phyloP scores from a whole-genome alignment of 2,888 invertebrate species.

The Ligdia adustata region DNA sequence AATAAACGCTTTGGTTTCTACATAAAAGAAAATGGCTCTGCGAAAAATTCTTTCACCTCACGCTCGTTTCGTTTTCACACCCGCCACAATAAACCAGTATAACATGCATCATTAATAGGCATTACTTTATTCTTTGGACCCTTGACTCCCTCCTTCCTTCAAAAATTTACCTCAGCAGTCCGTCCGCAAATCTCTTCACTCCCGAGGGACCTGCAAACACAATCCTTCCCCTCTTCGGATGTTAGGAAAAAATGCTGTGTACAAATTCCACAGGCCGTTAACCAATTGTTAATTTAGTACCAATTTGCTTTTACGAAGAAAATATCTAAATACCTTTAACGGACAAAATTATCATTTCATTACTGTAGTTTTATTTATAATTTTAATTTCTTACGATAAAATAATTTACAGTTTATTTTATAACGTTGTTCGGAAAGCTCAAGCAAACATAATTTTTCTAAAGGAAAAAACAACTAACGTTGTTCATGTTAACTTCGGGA shows the following conservation, averaged over 20 bases:
- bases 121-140: constrained; percentile 17
- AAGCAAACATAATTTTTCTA: no score
- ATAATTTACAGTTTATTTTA: no score
- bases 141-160: constrained; percentile 12
- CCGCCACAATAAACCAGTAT: background rate
- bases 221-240: constrained; percentile 16
- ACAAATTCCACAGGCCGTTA: constrained; percentile 11
- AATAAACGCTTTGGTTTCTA: no score
- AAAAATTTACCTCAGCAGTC: constrained; percentile 15
- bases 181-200: constrained; percentile 13
- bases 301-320: no score
- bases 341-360: no score
- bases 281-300: background rate
- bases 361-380: no score
- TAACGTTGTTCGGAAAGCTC: no score
- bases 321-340: no score
- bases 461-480: no score
- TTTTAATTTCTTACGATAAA: no score
- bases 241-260: constrained; percentile 9
- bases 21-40: no score
- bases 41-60: constrained; percentile 1
- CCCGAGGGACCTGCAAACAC: constrained; percentile 9
- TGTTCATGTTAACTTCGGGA: no score
- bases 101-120: constrained; percentile 16
- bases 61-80: constrained; percentile 1